Evolutionary conservation across 2,113 vertebrate genomes (phyloP).

Genomic region (Paradisaea rubra): DNA sequence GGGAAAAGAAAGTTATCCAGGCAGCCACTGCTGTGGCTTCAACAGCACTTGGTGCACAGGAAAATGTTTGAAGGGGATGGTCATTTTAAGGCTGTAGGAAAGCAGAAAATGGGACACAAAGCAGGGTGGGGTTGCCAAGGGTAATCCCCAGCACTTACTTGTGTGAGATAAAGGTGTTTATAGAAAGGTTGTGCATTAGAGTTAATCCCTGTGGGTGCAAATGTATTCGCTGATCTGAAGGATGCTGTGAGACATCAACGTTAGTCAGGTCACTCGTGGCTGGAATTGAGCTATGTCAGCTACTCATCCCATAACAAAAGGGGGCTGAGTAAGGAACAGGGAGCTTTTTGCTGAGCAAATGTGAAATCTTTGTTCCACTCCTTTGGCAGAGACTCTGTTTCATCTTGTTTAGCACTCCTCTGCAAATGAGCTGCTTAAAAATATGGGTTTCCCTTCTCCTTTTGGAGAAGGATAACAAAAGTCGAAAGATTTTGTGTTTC

Average conservation of each 20-base stretch:
- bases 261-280: neutral
- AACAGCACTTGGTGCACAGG: neutral
- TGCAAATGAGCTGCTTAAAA: neutral
- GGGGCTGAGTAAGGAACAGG: neutral
- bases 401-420: neutral
- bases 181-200: neutral
- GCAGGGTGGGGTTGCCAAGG: neutral
- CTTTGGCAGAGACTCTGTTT: neutral
- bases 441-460: neutral
- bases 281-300: neutral
- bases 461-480: neutral
- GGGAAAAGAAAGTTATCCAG: neutral
- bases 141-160: neutral
- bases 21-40: neutral
- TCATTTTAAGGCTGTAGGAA: neutral
- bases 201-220: neutral
- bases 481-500: neutral
- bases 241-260: rapidly evolving
- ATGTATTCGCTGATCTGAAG: neutral
- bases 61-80: neutral
- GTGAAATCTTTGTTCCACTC: neutral
- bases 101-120: neutral
- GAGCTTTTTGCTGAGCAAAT: neutral
- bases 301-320: neutral
- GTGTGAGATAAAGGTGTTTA: neutral